phyloP scores from a whole-genome alignment of 2,113 vertebrate species.

The Oncorhynchus gorbuscha region DNA sequence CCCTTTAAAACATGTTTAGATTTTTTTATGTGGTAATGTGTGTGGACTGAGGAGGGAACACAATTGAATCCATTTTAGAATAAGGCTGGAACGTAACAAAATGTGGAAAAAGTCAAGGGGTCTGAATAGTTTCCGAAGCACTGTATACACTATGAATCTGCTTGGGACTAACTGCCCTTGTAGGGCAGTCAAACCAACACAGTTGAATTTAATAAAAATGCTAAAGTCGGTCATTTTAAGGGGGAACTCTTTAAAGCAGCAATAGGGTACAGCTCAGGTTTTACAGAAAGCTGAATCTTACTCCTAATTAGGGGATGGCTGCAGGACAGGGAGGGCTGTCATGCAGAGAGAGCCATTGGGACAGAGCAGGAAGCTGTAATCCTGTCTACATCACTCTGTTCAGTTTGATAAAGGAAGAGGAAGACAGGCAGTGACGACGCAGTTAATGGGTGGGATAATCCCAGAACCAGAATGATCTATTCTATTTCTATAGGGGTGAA shows the following conservation, averaged over 20 bases:
- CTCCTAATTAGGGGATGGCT: constrained; percentile 20
- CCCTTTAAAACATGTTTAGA: too few species aligned
- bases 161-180: background rate
- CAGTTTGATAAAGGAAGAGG: background rate
- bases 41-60: too few species aligned
- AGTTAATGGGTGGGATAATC: background rate
- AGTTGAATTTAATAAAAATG: background rate
- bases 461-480: too few species aligned
- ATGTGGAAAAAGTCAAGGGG: too few species aligned
- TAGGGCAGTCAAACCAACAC: background rate
- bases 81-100: too few species aligned
- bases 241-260: background rate
- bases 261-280: background rate
- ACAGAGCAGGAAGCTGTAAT: background rate
- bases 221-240: background rate
- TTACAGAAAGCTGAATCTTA: background rate
- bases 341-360: background rate
- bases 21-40: too few species aligned
- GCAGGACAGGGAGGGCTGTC: background rate
- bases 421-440: background rate
- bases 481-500: too few species aligned
- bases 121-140: too few species aligned
- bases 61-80: too few species aligned
- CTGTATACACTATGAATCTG: too few species aligned
- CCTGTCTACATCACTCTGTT: background rate